Evolutionary conservation across 2,113 vertebrate genomes (phyloP).

Genomic region (Gymnorhina tibicen): DNA sequence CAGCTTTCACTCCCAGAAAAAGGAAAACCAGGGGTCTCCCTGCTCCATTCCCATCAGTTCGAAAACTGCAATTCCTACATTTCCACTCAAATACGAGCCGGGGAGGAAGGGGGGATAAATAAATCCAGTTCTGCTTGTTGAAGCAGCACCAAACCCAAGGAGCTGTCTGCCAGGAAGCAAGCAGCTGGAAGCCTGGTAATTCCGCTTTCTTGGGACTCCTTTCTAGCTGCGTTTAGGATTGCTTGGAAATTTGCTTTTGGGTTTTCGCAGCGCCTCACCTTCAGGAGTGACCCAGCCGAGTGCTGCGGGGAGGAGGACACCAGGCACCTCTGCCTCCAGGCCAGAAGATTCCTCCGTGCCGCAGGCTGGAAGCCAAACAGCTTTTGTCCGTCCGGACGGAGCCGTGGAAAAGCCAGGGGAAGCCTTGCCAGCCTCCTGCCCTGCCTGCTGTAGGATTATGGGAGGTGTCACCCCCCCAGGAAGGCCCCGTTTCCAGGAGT

Average conservation of each 20-base stretch:
- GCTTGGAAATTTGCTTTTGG: neutral
- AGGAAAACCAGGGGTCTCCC: neutral
- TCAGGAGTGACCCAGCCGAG: neutral
- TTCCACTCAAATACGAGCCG: neutral
- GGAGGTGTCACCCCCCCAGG: neutral
- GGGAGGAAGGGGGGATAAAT: neutral
- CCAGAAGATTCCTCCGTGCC: neutral
- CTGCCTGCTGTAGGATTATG: neutral
- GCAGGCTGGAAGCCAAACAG: neutral
- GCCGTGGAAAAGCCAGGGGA: rapidly evolving
- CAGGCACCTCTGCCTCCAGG: neutral
- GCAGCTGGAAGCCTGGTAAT: neutral
- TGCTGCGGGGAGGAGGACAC: rapidly evolving
- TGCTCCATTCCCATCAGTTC: neutral
- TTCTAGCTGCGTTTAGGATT: neutral
- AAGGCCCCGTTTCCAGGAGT: neutral
- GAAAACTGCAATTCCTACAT: neutral
- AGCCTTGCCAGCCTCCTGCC: neutral
- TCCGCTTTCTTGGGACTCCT: neutral
- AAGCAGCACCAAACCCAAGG: neutral
- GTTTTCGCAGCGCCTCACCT: neutral
- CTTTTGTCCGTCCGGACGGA: neutral
- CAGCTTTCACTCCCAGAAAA: neutral
- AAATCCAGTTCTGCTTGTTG: neutral
- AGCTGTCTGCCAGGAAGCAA: neutral